Percentiles rank a stretch among this genome's conserved stretches.
Evolutionary conservation across 2,113 vertebrate species (phyloP).

Genomic region (Elephas maximus): DNA sequence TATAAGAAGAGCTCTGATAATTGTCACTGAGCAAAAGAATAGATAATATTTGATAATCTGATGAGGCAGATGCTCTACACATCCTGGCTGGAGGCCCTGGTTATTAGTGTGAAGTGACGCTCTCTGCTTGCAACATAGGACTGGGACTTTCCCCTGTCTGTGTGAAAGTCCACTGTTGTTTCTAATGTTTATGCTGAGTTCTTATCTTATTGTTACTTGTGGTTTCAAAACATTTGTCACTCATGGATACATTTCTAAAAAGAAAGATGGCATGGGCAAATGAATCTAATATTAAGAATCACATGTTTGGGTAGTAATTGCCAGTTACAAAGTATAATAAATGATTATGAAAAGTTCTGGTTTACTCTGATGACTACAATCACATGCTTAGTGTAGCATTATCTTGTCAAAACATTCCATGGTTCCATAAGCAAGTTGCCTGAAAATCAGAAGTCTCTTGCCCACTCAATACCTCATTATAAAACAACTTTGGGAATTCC

Average conservation of each 20-base stretch:
- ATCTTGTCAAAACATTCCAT: neutral
- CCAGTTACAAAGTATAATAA: neutral
- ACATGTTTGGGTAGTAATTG: neutral
- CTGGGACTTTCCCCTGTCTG: neutral
- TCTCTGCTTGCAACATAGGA: neutral
- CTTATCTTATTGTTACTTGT: constrained; percentile 30
- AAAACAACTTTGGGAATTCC: constrained; percentile 14
- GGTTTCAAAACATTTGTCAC: constrained; percentile 33
- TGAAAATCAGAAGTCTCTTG: constrained; percentile 23
- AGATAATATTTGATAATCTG: neutral
- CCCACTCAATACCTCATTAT: neutral
- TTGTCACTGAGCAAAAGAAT: neutral
- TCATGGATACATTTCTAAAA: neutral
- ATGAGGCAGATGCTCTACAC: neutral
- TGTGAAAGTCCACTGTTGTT: constrained; percentile 1
- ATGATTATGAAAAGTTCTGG: neutral
- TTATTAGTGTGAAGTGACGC: neutral
- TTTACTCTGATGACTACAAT: constrained; percentile 23
- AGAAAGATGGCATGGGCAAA: neutral
- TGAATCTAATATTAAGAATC: constrained; percentile 21
- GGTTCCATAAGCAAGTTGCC: neutral
- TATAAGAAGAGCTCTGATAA: neutral
- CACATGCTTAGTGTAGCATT: neutral
- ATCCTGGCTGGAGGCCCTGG: neutral
- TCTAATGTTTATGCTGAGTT: neutral